Base-by-base conservation (phyloP, 2,797 vertebrate species). In the Acrossocheilus wenchowensis region DNA sequence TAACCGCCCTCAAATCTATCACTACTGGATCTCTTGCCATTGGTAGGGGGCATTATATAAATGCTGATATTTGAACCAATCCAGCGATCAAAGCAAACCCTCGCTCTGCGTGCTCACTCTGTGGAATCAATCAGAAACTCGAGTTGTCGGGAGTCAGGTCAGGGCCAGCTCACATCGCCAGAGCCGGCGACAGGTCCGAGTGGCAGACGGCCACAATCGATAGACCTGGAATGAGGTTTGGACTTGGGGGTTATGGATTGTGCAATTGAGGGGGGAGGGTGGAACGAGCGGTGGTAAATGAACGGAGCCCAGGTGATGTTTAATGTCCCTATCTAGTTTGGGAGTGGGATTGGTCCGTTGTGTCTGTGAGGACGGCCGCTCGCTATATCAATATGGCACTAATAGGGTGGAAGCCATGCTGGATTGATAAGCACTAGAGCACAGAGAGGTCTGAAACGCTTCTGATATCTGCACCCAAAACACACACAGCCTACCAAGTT, bases 51-150 rank as follows among this genome's bases (percentile, higher is more conserved):
- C 48, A 34, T 79, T 78, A 80, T 39, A 81, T 72, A 72, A 81
- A 86, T 82, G 81, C 71, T 87, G 88, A 84, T 84, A 84, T 86
- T 26, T 86, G 73, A 88, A 86, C 68, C 86, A 86, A 87, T 87
- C 81, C 17, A 66, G 57, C 26, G 87, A 90, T 86, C 81, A 86
- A 84, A 89, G 84, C 82, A 85, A 78, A 86, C 60, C 82, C 72
- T 2, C 4, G 57, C 34, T 78, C n/a, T 79, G 77, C 79, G 74
- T 11, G 66, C 75, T 6, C 39, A 30, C 34, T 78, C 41, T 80
- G 78, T 72, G 66, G 84, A 91, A 92, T 94, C 91, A 89, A 93
- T 94, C 92, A 91, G 93, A 92, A 92, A 94, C 92, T 82, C 26
- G 90, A 91, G 84, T 91, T 83, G 72, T 84, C 48, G 34, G 84